phyloP scores from a whole-genome alignment of 1,140 invertebrate species.

The Andricus grossulariae region DNA sequence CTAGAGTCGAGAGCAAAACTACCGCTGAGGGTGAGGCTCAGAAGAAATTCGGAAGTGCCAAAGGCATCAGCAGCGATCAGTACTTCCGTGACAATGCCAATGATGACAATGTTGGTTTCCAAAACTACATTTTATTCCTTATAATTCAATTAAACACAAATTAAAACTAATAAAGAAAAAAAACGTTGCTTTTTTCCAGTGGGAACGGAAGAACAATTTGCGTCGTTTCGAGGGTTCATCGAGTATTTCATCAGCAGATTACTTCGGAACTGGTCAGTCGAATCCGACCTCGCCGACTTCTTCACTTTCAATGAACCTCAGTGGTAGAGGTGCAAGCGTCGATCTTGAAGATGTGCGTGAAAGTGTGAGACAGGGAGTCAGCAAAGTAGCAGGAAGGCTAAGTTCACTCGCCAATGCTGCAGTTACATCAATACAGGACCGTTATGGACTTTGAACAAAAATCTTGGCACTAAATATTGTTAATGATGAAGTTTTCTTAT shows the following conservation, averaged over 20 bases:
- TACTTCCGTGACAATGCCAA: conserved; percentile 87
- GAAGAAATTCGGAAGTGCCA: conserved; percentile 97
- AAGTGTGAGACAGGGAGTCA: conserved; percentile 96
- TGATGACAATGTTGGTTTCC: conserved; percentile 80
- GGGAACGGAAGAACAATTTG: conserved; percentile 82
- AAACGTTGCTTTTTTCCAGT: conserved; percentile 68
- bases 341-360: conserved; percentile 97
- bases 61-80: conserved; percentile 98
- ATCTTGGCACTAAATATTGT: conserved; percentile 15
- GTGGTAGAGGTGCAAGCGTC: conserved; percentile 62
- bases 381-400: conserved; percentile 95
- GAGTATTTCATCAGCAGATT: conserved; percentile 96
- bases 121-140: background rate
- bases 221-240: conserved; percentile 91
- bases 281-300: conserved; percentile 63
- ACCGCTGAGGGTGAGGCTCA: conserved; percentile 82
- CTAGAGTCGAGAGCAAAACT: conserved; percentile 49
- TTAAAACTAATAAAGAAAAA: background rate
- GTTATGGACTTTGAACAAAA: conserved; percentile 68
- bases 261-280: conserved; percentile 85
- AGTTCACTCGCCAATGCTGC: conserved; percentile 96
- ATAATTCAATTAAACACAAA: background rate
- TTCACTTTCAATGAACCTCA: conserved; percentile 63
- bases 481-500: conserved; percentile 54
- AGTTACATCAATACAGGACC: conserved; percentile 92